Evolutionary conservation across 2,797 vertebrate species (phyloP), one percentile per base, ranked within the genome.

Genomic region (Mus spretus): DNA sequence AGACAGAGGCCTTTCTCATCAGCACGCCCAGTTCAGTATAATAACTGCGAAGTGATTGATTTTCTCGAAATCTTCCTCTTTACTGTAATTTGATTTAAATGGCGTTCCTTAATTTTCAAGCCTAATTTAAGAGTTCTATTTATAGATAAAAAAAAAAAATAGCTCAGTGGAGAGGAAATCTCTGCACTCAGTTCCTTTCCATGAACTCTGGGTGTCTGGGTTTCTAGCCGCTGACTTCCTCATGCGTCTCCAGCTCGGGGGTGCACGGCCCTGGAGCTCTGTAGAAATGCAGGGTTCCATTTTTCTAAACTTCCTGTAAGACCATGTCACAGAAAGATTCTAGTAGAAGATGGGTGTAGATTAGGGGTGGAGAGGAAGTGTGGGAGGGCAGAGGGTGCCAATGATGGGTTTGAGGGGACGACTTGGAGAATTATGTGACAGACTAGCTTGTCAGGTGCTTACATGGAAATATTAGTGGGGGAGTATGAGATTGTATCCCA

Each of bases 51-150:
- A 92, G 85, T 77, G 55, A 72, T 80, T 88, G 81, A 83, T 95
- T 96, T 91, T 88, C 93, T 96, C 83, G 72, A 86, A 93, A 44
- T 94, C 79, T 94, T 89, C 20, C 28, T 95, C 85, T 94, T 93
- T 55, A 24, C 72, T 90, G 2, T 92, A 92, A 96, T 96, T 95
- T 91, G 88, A 96, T 81, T 96, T 84, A 95, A 95, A 89, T 92
- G 89, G 89, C 59, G 13, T 97, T 96, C 81, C 96, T 97, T 79
- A 93, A 95, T 96, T 90, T 90, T 95, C 63, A 74, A 93, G 88
- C 57, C 88, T 93, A 88, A 94, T 90, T 90, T 95, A 96, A 97
- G 79, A 90, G 47, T 78, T 85, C 85, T 13, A 9, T 81, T 96
- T 93, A 85, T 75, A 96, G 89, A 19, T 40, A 3, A 44, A 5